These are phyloP conservation scores for Cheilosia variabilis DNA, from an alignment of 2,888 invertebrate genomes.

Conservation along the genomic window DNA sequence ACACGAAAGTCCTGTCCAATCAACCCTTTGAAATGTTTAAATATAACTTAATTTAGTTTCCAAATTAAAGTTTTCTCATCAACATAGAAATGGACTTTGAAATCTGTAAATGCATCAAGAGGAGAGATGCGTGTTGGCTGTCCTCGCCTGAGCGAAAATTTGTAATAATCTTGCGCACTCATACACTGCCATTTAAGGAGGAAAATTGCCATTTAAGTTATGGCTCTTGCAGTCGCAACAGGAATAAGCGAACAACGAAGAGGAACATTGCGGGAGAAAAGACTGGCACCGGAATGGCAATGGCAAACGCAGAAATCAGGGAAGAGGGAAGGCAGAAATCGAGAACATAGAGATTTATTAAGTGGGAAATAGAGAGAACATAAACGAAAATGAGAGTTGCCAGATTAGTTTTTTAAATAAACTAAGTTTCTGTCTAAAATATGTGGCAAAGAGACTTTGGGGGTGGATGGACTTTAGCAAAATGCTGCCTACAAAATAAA, in stretches of 20 bases:
- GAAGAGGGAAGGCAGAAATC: neutral
- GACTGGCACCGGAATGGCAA: neutral
- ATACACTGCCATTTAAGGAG: conserved; percentile 4
- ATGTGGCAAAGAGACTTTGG: too few species aligned
- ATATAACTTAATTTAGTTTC: conserved; percentile 42
- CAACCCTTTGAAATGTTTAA: conserved; percentile 48
- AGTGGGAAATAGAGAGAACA: conserved; percentile 5
- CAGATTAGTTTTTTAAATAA: neutral
- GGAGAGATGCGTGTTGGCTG: conserved; percentile 4
- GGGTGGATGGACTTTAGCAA: too few species aligned
- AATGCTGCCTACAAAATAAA: too few species aligned
- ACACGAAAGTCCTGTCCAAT: neutral
- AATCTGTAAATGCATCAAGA: conserved; percentile 5
- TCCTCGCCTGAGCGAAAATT: conserved; percentile 31
- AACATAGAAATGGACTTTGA: neutral
- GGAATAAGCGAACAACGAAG: conserved; percentile 9
- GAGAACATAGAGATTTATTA: conserved; percentile 19
- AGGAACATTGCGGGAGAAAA: conserved; percentile 11
- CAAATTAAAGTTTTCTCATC: conserved; percentile 9
- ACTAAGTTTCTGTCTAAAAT: too few species aligned
- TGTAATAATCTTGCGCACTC: conserved; percentile 58
- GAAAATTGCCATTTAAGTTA: conserved; percentile 51
- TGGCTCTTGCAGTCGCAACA: neutral
- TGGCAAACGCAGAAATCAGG: conserved; percentile 6
- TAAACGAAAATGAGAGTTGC: neutral